phyloP scores from a whole-genome alignment of 2,888 invertebrate genomes.

The Endotricha flammealis region DNA sequence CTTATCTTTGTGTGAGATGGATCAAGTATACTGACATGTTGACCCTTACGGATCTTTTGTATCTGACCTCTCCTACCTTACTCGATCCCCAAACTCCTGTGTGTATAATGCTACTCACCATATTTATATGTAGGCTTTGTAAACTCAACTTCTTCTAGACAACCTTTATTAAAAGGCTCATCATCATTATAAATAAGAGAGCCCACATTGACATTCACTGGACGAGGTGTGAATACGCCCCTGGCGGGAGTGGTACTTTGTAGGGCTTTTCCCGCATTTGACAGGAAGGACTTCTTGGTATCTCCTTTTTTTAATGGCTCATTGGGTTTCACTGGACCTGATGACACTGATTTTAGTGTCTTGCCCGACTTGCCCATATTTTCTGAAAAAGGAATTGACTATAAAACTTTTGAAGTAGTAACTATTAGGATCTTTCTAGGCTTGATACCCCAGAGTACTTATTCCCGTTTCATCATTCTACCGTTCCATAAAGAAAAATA shows the following conservation, averaged over 20 bases:
- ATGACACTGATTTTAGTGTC: conserved; percentile 46
- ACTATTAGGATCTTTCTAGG: too few relatives aligned
- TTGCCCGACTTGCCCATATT: too few relatives aligned
- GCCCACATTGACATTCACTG: conserved; percentile 52
- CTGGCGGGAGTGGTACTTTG: conserved; percentile 49
- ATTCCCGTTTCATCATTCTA: too few relatives aligned
- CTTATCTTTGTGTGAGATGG: too few relatives aligned
- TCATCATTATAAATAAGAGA: conserved; percentile 58
- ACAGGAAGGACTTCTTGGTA: conserved; percentile 57
- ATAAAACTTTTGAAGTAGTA: too few relatives aligned
- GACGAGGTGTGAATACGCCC: conserved; percentile 50
- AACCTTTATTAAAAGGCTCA: conserved; percentile 25
- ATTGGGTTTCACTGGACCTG: conserved; percentile 55
- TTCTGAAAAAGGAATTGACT: too few relatives aligned
- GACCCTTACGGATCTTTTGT: too few relatives aligned
- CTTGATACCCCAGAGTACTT: too few relatives aligned
- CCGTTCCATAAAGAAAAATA: too few relatives aligned
- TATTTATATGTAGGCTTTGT: conserved; percentile 48
- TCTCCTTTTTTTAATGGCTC: conserved; percentile 56
- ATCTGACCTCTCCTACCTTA: too few relatives aligned
- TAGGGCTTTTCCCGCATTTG: conserved; percentile 56
- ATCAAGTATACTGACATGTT: too few relatives aligned
- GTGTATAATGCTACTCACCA: conserved; percentile 48
- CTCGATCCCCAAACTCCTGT: too few relatives aligned
- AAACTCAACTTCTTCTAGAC: conserved; percentile 52